Evolutionary conservation across 2,113 vertebrate genomes (phyloP), one percentile per base, ranked within the genome.

Genomic region (Xiphias gladius): DNA sequence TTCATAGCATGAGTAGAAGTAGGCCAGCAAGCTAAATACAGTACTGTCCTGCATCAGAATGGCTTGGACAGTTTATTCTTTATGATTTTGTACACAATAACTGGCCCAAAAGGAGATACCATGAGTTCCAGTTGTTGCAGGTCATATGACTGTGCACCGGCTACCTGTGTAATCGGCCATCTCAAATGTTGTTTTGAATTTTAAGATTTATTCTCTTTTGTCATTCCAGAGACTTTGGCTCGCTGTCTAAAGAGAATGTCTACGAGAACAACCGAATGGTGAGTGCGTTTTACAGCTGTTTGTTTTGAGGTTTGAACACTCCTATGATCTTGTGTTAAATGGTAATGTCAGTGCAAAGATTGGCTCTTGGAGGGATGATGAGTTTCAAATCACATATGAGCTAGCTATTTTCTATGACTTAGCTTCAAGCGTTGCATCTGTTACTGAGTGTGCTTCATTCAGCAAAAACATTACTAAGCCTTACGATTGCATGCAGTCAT

Each of bases 231-330:
- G 96, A 99, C 86, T 99, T 99, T 86, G 94, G 96, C 83, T 97
- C 96, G 0, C 97, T 99, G 79, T 98, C 97, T 76, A 99, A 98
- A 94, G 98, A 99, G 87, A 97, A 99, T 24, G 93, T 99, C 80
- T 99, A 97, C 4, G 97, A 99, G 89, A 99, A 99, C 94, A 99
- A 99, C 93, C 95, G 87, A 20, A 93, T 99, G 97, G 98, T 99
- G 88, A 98, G 98, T 98, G 90, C 65, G 0, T 72, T 57, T 70
- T 43, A 20, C 66, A 50, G 26, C 46, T 69, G 12, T 5, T 24
- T 78, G 17, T 69, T 74, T 32, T 26, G 10, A 58, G 12, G 16
- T 39, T 28, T 69, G 7, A 55, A 26, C 22, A 1, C 2, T 24
- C 3, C 17, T 14, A 0, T 76, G 6, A 58, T 48, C 10, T 50